Evolutionary conservation across 1,140 invertebrate genomes (phyloP), one percentile per base, ranked within the genome.

Genomic region (Metopolophium dirhodum): DNA sequence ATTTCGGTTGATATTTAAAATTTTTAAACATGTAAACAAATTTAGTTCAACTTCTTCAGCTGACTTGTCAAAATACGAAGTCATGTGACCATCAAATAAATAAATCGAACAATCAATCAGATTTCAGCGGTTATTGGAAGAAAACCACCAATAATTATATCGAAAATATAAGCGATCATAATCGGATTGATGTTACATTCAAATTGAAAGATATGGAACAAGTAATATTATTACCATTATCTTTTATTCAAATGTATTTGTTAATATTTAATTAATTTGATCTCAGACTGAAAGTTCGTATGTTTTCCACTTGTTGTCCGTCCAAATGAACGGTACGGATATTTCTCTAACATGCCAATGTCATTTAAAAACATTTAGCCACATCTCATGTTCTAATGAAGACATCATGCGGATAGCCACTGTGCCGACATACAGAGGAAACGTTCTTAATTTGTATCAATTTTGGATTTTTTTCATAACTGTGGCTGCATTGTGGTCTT

Each of bases 401-500:
- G 30, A 22, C 7, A 26, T 37, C 37, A 51, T 83, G 35, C 22
- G 41, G 0, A 8, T 54, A 7, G n/a, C n/a, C 1, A 47, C 30
- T 41, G 20, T 23, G 1, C n/a, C 68, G 11, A 49, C 47, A 0
- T 82, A 82, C n/a, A 49, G 9, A 35, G 77, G 47, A 83, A 92
- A 82, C 35, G 49, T 90, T 57, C 51, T 90, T 41, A 37, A 37
- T 57, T 41, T 90, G 8, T 57, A 92, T 83, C 91, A 92, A 92
- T 92, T 92, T 83, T 92, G 77, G 91, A 82, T 82, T 35, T 83
- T 92, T 18, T 49, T 92, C 1, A 1, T 49, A 23, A 7, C 14
- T 6, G 0, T 92, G 7, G 2, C 22, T n/a, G 26, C n/a, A 23
- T 51, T 37, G 0, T 51, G 11, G 18, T 3, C 22, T 26, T 83